These are phyloP conservation scores for Onychostoma macrolepis DNA, from an alignment of 2,113 vertebrate genomes.

Conservation along the genomic window DNA sequence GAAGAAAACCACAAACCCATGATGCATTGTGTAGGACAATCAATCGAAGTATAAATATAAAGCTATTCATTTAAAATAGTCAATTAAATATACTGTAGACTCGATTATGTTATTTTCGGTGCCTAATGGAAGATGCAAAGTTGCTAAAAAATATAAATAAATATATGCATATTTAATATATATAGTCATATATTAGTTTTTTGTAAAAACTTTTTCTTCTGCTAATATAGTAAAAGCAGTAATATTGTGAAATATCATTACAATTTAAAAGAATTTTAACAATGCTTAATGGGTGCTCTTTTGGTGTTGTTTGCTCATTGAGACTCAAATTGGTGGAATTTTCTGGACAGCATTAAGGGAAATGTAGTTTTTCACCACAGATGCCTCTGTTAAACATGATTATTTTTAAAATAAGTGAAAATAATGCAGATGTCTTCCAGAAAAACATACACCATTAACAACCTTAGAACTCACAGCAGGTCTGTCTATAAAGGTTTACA, in stretches of 20 bases:
- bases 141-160: too few relatives aligned
- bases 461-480: not conserved
- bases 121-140: too few relatives aligned
- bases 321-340: not conserved
- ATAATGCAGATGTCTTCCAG: not conserved
- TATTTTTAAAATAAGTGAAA: not conserved
- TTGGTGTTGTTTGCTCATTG: not conserved
- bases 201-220: too few relatives aligned
- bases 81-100: too few relatives aligned
- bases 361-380: not conserved
- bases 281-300: too few relatives aligned
- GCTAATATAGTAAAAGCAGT: not conserved
- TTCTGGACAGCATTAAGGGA: not conserved
- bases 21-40: not conserved
- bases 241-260: not conserved
- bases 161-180: too few relatives aligned
- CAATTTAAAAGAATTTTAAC: not conserved
- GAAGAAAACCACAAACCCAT: not conserved
- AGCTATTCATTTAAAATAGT: too few relatives aligned
- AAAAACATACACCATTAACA: not conserved
- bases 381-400: not conserved
- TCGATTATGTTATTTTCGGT: too few relatives aligned
- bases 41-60: not conserved
- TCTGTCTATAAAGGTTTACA: not conserved
- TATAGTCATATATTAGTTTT: too few relatives aligned